Base-by-base conservation (phyloP, 2,888 invertebrate species). In the Sphaeridia pumilis region DNA sequence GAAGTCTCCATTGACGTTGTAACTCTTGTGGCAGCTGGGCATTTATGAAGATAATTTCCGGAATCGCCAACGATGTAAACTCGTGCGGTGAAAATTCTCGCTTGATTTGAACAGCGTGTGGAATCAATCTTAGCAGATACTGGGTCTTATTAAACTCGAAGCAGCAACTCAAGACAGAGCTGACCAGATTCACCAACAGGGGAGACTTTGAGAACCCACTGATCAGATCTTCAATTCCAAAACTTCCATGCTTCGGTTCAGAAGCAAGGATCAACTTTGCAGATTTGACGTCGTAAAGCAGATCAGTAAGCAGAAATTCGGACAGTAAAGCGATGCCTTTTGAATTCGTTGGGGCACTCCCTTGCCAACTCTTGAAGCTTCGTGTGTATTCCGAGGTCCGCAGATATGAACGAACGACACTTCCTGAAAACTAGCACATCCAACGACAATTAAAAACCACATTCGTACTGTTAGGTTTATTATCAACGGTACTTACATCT, bases 1-100 rank as follows among this genome's bases (percentile, higher is more conserved):
- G 73, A 67, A 89, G 84, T 65, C 88, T 75, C 92, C 92, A 93
- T 69, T 84, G 81, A 60, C 79, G 72, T 66, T 84, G 82, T 59
- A 81, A 76, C 58, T 83, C 80, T 56, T 76, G 76, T 0, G 89
- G 88, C 49, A 93, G 72, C 67, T 83, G 79, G 36, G 80, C 78
- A 73, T 87, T 89, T 31, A 92, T 74, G 74, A 84, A 87, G 54
- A 85, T 76, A 49, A 87, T 79, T 69, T 85, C 84, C 1, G 84
- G 80, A 49, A 86, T 73, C 69, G 85, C 85, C 42, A 69, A 56
- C n/a, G 66, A 46, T 3, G 66, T 60, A 28, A 49, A 62, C 10
- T 54, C 52, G 24, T 47, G 17, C 14, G 31, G 44, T 10, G 42
- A 41, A 10, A 38, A 46, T 7, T 46, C 44, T n/a, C 5, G 21